Conservation (phyloP, 1,140 invertebrate genomes). For the Sycophaga agraensis region DNA sequence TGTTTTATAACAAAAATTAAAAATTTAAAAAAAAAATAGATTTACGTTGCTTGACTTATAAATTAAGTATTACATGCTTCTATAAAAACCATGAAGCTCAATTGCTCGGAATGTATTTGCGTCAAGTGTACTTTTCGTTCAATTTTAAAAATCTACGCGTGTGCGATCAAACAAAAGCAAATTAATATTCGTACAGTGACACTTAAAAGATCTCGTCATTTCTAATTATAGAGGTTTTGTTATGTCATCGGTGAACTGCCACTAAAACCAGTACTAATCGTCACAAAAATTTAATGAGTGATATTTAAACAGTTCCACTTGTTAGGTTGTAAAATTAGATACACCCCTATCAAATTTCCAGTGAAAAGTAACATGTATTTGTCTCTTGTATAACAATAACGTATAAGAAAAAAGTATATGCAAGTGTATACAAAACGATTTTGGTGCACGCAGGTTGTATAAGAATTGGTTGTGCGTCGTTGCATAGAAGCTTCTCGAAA, state of each 20-base stretch:
- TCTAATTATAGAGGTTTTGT: too few relatives aligned
- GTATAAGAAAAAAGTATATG: slow-evolving; percentile 31
- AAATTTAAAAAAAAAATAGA: too few relatives aligned
- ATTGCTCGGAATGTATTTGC: too few relatives aligned
- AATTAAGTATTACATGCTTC: too few relatives aligned
- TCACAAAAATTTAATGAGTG: not conserved
- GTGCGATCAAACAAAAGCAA: too few relatives aligned
- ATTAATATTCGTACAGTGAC: too few relatives aligned
- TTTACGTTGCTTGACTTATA: too few relatives aligned
- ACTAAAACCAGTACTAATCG: slow-evolving; percentile 21
- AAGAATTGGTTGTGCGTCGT: slow-evolving; percentile 57
- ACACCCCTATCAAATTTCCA: slow-evolving; percentile 20
- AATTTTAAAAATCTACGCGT: too few relatives aligned
- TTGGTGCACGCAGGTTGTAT: slow-evolving; percentile 54
- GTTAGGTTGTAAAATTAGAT: slow-evolving; percentile 14
- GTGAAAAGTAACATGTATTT: not conserved
- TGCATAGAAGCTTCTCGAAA: slow-evolving; percentile 44
- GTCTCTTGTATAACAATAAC: not conserved
- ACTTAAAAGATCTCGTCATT: too few relatives aligned
- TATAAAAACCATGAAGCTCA: too few relatives aligned
- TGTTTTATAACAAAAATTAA: too few relatives aligned
- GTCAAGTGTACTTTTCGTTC: too few relatives aligned
- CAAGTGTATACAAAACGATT: slow-evolving; percentile 28
- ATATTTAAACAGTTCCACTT: slow-evolving; percentile 15
- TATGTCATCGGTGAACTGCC: slow-evolving; percentile 15